Percentiles rank a stretch among this genome's conserved stretches.
These are phyloP conservation scores for Sitobion miscanthi DNA, from an alignment of 1,140 invertebrate species.

Conservation along the genomic window DNA sequence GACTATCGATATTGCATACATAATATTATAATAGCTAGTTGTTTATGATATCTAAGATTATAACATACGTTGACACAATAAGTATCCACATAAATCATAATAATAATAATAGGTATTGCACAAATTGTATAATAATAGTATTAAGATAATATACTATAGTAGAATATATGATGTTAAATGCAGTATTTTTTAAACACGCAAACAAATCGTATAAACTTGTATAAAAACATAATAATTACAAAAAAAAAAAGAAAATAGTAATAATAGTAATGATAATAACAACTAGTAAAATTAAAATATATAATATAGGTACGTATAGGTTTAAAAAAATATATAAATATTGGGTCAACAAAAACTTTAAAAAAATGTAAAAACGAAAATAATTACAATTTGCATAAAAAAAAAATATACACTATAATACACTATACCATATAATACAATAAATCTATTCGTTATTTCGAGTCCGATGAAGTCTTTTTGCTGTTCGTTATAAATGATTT, in stretches of 20 bases:
- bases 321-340: not conserved
- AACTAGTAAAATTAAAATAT: not conserved
- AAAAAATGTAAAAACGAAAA: slow-evolving; percentile 31
- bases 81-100: not conserved
- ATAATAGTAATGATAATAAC: not conserved
- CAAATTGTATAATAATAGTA: not conserved
- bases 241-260: not conserved
- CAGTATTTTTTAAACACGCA: not conserved
- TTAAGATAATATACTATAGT: not conserved
- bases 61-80: not conserved
- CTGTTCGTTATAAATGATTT: slow-evolving; percentile 63
- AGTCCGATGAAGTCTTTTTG: not conserved
- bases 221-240: slow-evolving; percentile 17
- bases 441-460: slow-evolving; percentile 9
- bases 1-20: not conserved
- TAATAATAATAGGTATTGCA: slow-evolving; percentile 9
- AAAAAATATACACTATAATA: not conserved
- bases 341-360: not conserved
- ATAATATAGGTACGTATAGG: not conserved
- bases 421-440: not conserved
- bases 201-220: not conserved
- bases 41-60: not conserved
- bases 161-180: not conserved
- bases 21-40: not conserved
- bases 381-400: not conserved